phyloP scores from a whole-genome alignment of 2,888 invertebrate species.

The Cryptophagus acutangulus region DNA sequence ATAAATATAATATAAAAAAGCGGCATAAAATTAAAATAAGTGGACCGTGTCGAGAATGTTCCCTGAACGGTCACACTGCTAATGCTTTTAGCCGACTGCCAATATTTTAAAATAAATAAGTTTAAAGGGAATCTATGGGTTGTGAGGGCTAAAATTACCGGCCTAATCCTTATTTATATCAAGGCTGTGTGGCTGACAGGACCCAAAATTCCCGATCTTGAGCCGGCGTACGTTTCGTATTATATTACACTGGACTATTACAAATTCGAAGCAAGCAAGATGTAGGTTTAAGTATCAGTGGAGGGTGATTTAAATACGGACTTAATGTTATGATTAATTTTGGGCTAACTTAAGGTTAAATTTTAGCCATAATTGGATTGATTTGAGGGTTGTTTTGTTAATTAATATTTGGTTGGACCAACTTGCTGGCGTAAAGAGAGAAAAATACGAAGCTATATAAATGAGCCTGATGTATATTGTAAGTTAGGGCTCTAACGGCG shows the following conservation, averaged over 20 bases:
- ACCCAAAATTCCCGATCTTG: constrained; percentile 21
- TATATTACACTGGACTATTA: constrained; percentile 1
- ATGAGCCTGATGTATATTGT: constrained; percentile 16
- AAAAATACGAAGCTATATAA: constrained; percentile 6
- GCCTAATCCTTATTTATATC: constrained; percentile 51
- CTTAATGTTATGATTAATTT: too few species aligned
- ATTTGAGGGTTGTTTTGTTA: too few species aligned
- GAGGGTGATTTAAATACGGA: too few species aligned
- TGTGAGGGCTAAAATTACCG: constrained; percentile 45
- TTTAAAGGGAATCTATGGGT: constrained; percentile 47
- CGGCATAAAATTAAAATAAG: constrained; percentile 50
- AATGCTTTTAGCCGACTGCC: constrained; percentile 43
- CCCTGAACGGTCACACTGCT: constrained; percentile 32
- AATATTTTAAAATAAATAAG: constrained; percentile 52
- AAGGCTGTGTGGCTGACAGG: constrained; percentile 43
- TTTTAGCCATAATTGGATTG: too few species aligned
- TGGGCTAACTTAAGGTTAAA: too few species aligned
- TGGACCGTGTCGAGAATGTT: constrained; percentile 45
- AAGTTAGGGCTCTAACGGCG: constrained; percentile 31
- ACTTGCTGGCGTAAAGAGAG: constrained; percentile 1
- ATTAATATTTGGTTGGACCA: too few species aligned
- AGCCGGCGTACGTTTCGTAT: constrained; percentile 21
- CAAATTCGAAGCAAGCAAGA: too few species aligned
- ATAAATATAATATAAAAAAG: constrained; percentile 41
- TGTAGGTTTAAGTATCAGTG: too few species aligned